Conservation (phyloP, 2,888 invertebrate species). For the Nephrotoma appendiculata region DNA sequence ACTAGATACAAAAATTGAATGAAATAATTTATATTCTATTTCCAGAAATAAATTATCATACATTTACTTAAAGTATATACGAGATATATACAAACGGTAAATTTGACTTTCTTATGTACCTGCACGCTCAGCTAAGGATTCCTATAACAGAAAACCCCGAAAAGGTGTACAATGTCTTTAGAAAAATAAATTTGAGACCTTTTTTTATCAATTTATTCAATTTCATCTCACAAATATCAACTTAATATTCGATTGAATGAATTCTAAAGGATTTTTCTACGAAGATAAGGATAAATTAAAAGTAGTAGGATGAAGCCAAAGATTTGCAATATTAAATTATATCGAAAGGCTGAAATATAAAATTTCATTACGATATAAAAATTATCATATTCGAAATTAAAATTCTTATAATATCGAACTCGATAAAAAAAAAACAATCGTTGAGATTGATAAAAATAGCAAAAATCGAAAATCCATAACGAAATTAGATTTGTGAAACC, state of each 20-base stretch:
- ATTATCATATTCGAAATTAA: background rate
- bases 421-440: background rate
- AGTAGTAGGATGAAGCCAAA: background rate
- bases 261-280: background rate
- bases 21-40: background rate
- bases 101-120: background rate
- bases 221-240: background rate
- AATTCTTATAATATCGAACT: background rate
- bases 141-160: background rate
- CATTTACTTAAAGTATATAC: background rate
- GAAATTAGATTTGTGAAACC: background rate
- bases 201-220: background rate
- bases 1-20: background rate
- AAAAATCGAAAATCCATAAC: background rate
- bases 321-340: background rate
- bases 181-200: background rate
- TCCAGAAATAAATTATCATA: background rate
- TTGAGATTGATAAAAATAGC: background rate
- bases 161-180: background rate
- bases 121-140: background rate
- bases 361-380: background rate
- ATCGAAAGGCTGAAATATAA: background rate
- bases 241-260: background rate
- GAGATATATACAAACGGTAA: background rate
- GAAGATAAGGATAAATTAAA: background rate